Base-by-base conservation (phyloP, 2,888 invertebrate species). In the Drosophila kokeensis region DNA sequence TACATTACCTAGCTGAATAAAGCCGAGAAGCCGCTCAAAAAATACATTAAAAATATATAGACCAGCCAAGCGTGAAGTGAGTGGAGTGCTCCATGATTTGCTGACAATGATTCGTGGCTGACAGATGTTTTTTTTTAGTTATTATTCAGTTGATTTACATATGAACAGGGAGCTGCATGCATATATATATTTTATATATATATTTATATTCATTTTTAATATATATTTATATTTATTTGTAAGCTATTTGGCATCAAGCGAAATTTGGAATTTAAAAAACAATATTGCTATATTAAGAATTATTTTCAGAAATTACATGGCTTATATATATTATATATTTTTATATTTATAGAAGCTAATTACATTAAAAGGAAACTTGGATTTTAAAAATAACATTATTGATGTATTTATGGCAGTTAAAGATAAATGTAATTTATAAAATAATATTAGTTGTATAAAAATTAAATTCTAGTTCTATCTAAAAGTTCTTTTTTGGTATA, bases 51-150 rank as follows among this genome's bases (percentile, higher is more conserved):
- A 53, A 18, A 29, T n/a, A 38, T 24, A 36, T 36, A 32, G 45
- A 29, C 30, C 53, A 67, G 1, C 36, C 68, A 32, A 38, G n/a
- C 68, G n/a, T 48, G 15, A 53, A 67, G 36, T 36, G 18, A 24
- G 66, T 45, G 30, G 18, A 24, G 66, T 45, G 42, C 18, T 29
- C 10, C 13, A n/a, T 53, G 13, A 21, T 42, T 24, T 65, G 18
- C 42, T n/a, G 24, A 24, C 24, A 24, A 24, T 24, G 24, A 24
- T 24, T 21, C 15, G 40, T 52, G 15, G 27, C 8, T 55, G 30
- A 27, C 30, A 55, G 27, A 27, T 27, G n/a, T 24, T 34, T n/a
- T 54, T 38, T 34, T 24, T 6, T 3, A 50, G 32, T 62, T 42
- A 36, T 52, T 36, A 8, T 57, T 57, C 21, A 29, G 40, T 15